Conservation (phyloP, 2,797 vertebrate species). For the Sitta carolinensis region DNA sequence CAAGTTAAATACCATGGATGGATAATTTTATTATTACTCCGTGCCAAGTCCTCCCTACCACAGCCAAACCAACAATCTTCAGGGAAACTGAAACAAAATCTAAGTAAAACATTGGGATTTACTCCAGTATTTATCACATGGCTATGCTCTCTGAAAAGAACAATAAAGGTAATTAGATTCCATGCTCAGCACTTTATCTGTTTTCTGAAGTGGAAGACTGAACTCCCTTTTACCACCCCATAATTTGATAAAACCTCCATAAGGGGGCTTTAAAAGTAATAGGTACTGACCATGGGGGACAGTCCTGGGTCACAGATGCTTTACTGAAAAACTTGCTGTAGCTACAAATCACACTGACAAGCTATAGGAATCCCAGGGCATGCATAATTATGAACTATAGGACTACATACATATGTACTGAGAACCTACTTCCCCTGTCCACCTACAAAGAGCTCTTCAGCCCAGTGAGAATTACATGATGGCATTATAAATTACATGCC, state of each 20-base stretch:
- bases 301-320: not conserved
- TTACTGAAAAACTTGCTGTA: not conserved
- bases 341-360: not conserved
- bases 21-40: constrained; percentile 6
- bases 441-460: not conserved
- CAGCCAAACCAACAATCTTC: not conserved
- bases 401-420: not conserved
- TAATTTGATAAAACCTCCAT: not conserved
- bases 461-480: not conserved
- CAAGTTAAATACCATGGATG: not conserved
- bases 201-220: not conserved
- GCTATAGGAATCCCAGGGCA: not conserved
- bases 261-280: not conserved
- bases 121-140: not conserved
- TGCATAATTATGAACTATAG: not conserved
- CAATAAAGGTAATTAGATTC: not conserved
- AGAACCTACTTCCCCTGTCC: not conserved
- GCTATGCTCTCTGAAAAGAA: not conserved
- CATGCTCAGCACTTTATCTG: not conserved
- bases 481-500: not conserved
- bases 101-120: not conserved
- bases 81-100: not conserved
- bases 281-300: not conserved
- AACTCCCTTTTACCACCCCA: not conserved
- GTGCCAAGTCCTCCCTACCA: not conserved